Evolutionary conservation across 2,797 vertebrate genomes (phyloP).

Genomic region (Lacerta bilineata): DNA sequence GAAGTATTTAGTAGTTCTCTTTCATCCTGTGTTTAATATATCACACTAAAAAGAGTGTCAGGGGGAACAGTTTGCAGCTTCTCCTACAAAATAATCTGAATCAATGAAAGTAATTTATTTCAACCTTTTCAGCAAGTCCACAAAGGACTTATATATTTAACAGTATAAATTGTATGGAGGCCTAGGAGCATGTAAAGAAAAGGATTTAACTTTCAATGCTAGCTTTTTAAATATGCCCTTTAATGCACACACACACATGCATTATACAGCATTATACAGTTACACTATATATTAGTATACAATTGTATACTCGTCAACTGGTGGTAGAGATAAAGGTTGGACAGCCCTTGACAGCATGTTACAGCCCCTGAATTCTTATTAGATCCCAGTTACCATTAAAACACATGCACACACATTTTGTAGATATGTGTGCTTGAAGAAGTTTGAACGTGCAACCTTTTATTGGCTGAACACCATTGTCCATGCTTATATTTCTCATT

Average conservation of each 20-base stretch:
- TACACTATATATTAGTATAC: too few relatives aligned
- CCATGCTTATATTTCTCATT: neutral
- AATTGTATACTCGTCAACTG: neutral
- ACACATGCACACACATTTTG: neutral
- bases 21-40: constrained; percentile 21
- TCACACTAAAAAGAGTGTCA: neutral
- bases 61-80: neutral
- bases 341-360: neutral
- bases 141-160: neutral
- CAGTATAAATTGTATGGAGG: neutral
- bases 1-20: neutral
- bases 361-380: neutral
- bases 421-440: neutral
- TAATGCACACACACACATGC: neutral
- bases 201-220: neutral
- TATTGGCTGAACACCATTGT: neutral
- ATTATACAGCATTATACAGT: too few relatives aligned
- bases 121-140: neutral
- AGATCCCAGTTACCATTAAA: neutral
- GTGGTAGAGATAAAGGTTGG: neutral
- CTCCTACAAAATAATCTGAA: neutral
- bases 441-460: neutral
- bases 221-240: neutral
- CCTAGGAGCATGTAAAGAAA: neutral
- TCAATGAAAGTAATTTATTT: constrained; percentile 17